A percentile compares a stretch with the other conserved stretches of the same genome.
These are phyloP conservation scores for Scalopus aquaticus DNA, from an alignment of 2,113 vertebrate genomes.

Conservation along the genomic window DNA sequence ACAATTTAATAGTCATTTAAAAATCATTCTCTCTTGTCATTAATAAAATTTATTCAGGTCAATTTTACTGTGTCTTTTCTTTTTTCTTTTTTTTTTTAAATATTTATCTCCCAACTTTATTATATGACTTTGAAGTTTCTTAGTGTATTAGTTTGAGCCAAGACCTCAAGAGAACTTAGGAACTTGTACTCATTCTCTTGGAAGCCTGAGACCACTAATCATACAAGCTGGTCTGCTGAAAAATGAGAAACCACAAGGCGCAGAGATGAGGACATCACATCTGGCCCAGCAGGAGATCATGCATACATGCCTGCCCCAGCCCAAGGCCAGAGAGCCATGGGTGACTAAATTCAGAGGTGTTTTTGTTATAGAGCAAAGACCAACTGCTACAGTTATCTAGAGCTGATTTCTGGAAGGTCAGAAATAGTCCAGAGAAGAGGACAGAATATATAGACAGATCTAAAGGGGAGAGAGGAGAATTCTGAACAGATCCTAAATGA, in stretches of 20 bases:
- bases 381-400: neutral
- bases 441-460: neutral
- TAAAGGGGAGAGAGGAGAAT: neutral
- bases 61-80: too few species aligned
- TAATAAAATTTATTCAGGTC: too few species aligned
- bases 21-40: too few species aligned
- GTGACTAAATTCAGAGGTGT: too few species aligned
- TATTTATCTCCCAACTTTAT: neutral
- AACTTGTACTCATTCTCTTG: neutral
- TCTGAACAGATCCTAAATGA: neutral
- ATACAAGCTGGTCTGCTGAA: neutral
- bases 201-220: neutral
- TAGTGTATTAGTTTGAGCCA: neutral
- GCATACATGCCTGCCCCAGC: neutral
- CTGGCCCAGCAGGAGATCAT: neutral
- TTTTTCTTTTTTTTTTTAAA: too few species aligned
- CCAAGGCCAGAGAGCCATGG: neutral
- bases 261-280: neutral
- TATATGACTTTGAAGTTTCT: neutral
- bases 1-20: too few species aligned
- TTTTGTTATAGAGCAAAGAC: neutral
- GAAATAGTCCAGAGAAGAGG: neutral
- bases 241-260: neutral
- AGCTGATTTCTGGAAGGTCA: neutral
- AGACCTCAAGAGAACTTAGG: neutral